phyloP scores from a whole-genome alignment of 1,140 invertebrate genomes.

The Charaxes varanes region DNA sequence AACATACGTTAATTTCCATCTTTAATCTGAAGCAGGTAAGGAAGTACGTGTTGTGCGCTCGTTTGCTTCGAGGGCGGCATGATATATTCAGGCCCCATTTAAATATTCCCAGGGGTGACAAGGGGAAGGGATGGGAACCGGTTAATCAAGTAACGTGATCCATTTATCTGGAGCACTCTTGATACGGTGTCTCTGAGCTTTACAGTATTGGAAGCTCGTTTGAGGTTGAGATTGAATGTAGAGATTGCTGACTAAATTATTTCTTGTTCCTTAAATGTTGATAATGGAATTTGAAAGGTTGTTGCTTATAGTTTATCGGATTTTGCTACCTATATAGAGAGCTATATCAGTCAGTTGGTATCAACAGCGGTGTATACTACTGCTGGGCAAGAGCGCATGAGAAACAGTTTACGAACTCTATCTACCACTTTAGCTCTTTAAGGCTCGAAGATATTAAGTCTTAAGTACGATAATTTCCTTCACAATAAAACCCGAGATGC shows the following conservation, averaged over 20 bases:
- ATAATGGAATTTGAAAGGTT: too few relatives aligned
- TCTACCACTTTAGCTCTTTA: too few relatives aligned
- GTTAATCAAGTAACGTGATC: conserved; percentile 73
- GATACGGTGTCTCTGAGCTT: conserved; percentile 60
- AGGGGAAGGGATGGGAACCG: conserved; percentile 60
- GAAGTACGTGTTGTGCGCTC: conserved; percentile 38
- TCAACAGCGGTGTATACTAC: too few relatives aligned
- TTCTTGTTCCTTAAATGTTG: too few relatives aligned
- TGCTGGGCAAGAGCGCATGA: too few relatives aligned
- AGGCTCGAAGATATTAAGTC: too few relatives aligned
- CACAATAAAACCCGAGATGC: too few relatives aligned
- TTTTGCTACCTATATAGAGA: too few relatives aligned
- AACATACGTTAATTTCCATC: conserved; percentile 55
- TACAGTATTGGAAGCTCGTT: conserved; percentile 61
- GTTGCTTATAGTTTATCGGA: too few relatives aligned
- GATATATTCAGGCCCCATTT: conserved; percentile 66
- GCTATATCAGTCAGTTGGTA: too few relatives aligned
- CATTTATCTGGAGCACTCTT: conserved; percentile 70
- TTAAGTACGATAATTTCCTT: too few relatives aligned
- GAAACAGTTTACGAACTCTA: too few relatives aligned
- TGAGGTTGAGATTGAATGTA: conserved; percentile 37
- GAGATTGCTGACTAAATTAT: conserved; percentile 17
- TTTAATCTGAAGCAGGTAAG: conserved; percentile 57
- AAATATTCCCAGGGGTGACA: conserved; percentile 69
- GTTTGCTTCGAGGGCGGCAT: conserved; percentile 52